Base-by-base conservation (phyloP, 2,888 invertebrate genomes). In the Cryptus viduatorius region DNA sequence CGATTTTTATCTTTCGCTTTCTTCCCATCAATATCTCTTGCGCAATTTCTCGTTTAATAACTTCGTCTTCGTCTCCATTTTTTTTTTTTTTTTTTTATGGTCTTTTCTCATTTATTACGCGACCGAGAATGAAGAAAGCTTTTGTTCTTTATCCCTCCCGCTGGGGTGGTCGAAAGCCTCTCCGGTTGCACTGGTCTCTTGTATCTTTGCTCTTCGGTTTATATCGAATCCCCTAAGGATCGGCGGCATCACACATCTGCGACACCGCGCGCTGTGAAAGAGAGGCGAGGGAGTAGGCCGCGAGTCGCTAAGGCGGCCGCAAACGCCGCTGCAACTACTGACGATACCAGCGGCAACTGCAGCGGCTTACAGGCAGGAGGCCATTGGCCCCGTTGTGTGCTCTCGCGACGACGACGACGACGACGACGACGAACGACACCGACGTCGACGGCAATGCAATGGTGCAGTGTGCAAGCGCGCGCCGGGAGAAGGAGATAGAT, bases 381-480 rank as follows among this genome's bases (percentile, higher is more conserved):
- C 87, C 90, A 88, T 88, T 90, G 89, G 88, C 90, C 90, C 86
- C 56, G 68, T 84, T 69, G 76, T 85, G 67, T 72, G 72, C 72
- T 73, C 75, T 68, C 69, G 68, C 69, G 72, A 65, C 71, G 46
- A 8, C 82, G 75, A 64, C 72, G 68, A 71, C 69, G 72, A 65
- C 71, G 46, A 14, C 72, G 42, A 68, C 82, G 75, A 64, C 72
- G 68, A 71, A 83, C 89, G 88, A 72, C 64, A 53, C 8, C 73
- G 75, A 69, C 65, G 72, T 29, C 56, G 71, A 79, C 83, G 82
- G 61, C 87, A 87, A 86, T 88, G 88, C 89, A 89, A 90, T 90
- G 90, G 89, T 90, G 91, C 90, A 89, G 91, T 90, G 91, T 90
- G 91, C 90, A 90, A 90, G 86, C 83, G 86, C 86, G 82, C 29